A percentile compares a stretch with the other conserved stretches of the same genome.
These are phyloP conservation scores for Chrysotoxum bicinctum DNA, from an alignment of 2,888 invertebrate species.

Conservation along the genomic window DNA sequence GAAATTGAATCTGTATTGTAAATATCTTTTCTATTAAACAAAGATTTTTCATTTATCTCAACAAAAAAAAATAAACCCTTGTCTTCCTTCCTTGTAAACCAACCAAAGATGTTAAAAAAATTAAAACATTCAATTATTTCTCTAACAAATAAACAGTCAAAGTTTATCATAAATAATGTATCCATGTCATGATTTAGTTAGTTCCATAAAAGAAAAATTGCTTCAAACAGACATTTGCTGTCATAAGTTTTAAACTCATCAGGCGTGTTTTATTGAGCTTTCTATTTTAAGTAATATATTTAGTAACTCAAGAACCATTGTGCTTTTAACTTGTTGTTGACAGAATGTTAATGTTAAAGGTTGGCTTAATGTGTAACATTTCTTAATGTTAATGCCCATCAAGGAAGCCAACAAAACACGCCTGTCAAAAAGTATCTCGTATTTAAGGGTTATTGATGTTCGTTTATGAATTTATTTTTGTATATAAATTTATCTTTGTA, in stretches of 20 bases:
- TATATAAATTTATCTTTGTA: too few relatives aligned
- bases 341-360: too few relatives aligned
- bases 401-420: too few relatives aligned
- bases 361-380: too few relatives aligned
- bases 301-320: too few relatives aligned
- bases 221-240: not conserved
- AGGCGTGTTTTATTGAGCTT: too few relatives aligned
- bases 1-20: conserved; percentile 3
- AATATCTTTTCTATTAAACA: not conserved
- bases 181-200: not conserved
- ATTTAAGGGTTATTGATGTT: too few relatives aligned
- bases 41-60: conserved; percentile 4
- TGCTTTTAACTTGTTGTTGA: too few relatives aligned
- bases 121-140: not conserved
- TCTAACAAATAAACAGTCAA: not conserved
- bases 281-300: too few relatives aligned
- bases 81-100: conserved; percentile 21
- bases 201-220: not conserved
- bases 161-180: not conserved
- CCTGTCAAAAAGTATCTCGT: too few relatives aligned
- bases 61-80: not conserved
- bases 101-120: conserved; percentile 17
- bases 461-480: too few relatives aligned
- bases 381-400: too few relatives aligned
- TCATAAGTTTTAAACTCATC: not conserved